Evolutionary conservation across 2,797 vertebrate genomes (phyloP), one percentile per base, ranked within the genome.

Genomic region (Xiphophorus birchmanni): DNA sequence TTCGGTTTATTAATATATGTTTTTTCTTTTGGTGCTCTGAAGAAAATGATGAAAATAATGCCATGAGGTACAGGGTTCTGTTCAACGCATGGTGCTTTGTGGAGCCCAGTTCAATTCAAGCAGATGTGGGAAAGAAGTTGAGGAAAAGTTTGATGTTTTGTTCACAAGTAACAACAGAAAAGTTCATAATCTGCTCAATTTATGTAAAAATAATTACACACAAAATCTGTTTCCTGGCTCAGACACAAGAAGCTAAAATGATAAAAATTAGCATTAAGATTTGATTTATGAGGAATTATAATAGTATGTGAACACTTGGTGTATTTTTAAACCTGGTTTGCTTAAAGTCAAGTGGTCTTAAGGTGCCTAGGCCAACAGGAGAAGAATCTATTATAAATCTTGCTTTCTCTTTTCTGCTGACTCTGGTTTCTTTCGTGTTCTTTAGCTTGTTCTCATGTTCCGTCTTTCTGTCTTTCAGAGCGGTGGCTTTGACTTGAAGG

Each of bases 401-500:
- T 65, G 35, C 32, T 65, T 21, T 12, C n/a, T n/a, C 13, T 18
- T 65, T 65, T 32, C 37, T 17, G 17, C 7, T 10, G 17, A 15
- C 9, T 45, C 12, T n/a, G 10, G 7, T 44, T 45, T 23, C 13
- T 45, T 44, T 5, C 12, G 8, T 15, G 42, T 4, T 77, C 32
- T 26, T 48, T 3, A 35, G 10, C 32, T 37, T 15, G 11, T 42
- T 37, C 47, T 63, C 18, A 60, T 6, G 5, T 3, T 26, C 2
- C 9, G 44, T 42, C 21, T 7, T 37, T 73, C 87, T 37, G 35
- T 4, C 26, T 80, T 87, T 5, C 91, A 97, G 96, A 94, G 83
- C 77, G 94, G 82, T 69, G 75, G 89, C 1, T 96, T 94, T 77
- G 96, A 97, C 74, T 47, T 96, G 80, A 97, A 96, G 88, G 87